Evolutionary conservation across 2,797 vertebrate genomes (phyloP).

Genomic region (Cygnus olor): DNA sequence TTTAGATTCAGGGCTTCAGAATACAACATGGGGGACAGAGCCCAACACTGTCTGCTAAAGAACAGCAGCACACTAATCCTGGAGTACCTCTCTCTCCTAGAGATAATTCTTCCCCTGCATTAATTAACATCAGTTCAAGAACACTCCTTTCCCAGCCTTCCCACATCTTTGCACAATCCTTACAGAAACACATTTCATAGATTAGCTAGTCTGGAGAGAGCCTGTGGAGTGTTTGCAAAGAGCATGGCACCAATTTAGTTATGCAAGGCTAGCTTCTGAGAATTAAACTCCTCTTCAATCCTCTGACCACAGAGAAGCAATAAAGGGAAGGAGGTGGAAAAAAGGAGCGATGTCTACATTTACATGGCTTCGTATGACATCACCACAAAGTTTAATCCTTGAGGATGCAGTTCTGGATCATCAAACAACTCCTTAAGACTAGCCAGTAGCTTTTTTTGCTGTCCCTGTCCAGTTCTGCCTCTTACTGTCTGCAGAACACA

Average conservation of each 20-base stretch:
- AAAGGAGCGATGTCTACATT: not conserved
- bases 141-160: not conserved
- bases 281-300: conserved; percentile 23
- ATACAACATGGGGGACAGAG: not conserved
- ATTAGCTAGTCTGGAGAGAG: not conserved
- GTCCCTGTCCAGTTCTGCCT: not conserved
- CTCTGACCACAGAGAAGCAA: not conserved
- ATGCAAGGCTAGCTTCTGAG: not conserved
- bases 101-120: not conserved
- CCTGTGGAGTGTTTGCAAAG: conserved; percentile 7
- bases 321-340: not conserved
- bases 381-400: not conserved
- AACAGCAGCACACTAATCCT: not conserved
- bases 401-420: not conserved
- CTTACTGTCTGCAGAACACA: not conserved
- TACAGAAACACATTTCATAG: not conserved
- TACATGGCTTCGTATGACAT: not conserved
- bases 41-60: not conserved
- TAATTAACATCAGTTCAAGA: not conserved
- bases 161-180: not conserved
- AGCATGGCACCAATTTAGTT: not conserved
- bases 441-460: not conserved
- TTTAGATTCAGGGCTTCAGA: not conserved
- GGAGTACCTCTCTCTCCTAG: not conserved
- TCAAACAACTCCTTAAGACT: not conserved